Base-by-base conservation (phyloP, 92 coral and sea anemone species). In the Paragorgia papillata region DNA sequence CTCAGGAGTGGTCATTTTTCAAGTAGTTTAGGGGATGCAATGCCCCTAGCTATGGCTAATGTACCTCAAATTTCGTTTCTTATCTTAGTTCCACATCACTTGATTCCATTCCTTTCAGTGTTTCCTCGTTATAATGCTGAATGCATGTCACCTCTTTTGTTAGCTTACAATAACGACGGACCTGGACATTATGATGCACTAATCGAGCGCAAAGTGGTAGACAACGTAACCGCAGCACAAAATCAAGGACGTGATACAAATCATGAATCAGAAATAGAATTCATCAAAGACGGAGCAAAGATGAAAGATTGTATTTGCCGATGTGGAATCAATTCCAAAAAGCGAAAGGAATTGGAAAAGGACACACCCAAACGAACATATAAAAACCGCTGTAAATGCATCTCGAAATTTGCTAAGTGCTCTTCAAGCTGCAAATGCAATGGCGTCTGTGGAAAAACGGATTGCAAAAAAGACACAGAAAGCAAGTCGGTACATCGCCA, bases 1-100 rank as follows among this genome's bases (percentile, higher is more conserved):
- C 68, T 74, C 27, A 74, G 41, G 28, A 31, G 22, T 56, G 82
- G 82, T 59, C 71, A 60, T 56, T 62, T 0, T 62, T 60, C 59
- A 50, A 60, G 58, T 5, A 43, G 74, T 76, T 56, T 76, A 14
- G 82, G 82, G 2, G 82, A 62, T 43, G 82, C 82, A 62, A 28
- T 75, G 55, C 81, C 81, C 39, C 33, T 75, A 0, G 54, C 28
- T 34, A 66, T 66, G 46, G 81, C 73, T 34, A 75, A 57, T 34
- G 53, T 75, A 32, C 73, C 53, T 27, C 81, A 75, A 29, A 34
- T 75, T 7, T 50, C 81, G 4, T 15, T 75, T 8, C 44, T 75
- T 24, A 75, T 75, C 32, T 0, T 75, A 58, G 48, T 44, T 34
- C 64, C 57, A 28, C 29, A 24, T 6, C 27, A 57, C 30, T 12